phyloP scores from a whole-genome alignment of 2,888 invertebrate species.

The Eristalinus aeneus region DNA sequence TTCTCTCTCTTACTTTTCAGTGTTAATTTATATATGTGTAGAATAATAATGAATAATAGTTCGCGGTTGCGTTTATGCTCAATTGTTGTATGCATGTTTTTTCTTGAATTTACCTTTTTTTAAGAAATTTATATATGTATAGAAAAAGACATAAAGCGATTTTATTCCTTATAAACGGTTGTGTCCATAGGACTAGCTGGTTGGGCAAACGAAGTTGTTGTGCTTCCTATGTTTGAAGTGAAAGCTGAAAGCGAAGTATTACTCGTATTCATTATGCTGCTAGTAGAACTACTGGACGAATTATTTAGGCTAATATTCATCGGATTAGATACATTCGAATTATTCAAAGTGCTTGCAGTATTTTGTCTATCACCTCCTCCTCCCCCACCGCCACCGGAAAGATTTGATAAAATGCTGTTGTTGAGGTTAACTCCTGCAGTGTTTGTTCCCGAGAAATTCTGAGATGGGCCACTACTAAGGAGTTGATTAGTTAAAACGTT shows the following conservation, averaged over 20 bases:
- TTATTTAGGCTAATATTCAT: conserved; percentile 78
- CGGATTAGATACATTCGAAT: conserved; percentile 71
- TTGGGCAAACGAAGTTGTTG: conserved; percentile 81
- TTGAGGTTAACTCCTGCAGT: conserved; percentile 22
- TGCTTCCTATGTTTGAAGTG: conserved; percentile 77
- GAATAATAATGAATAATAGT: conserved; percentile 58
- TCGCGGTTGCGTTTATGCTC: conserved; percentile 60
- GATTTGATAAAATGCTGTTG: conserved; percentile 75
- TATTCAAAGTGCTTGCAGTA: conserved; percentile 56
- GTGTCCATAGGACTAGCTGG: conserved; percentile 90
- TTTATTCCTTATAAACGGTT: conserved; percentile 84
- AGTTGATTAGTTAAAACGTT: conserved; percentile 77
- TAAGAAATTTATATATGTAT: conserved; percentile 59
- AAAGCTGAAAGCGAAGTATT: conserved; percentile 78
- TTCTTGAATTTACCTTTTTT: conserved; percentile 21
- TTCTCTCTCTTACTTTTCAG: conserved; percentile 18
- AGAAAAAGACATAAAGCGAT: conserved; percentile 56
- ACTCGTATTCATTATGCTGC: conserved; percentile 76
- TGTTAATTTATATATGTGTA: conserved; percentile 44
- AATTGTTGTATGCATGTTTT: conserved; percentile 3
- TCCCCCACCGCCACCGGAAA: conserved; percentile 73
- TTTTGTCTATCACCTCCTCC: conserved; percentile 54
- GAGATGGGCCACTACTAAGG: conserved; percentile 73
- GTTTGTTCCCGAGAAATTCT: conserved; percentile 67
- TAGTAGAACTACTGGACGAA: conserved; percentile 78